Evolutionary conservation across 2,797 vertebrate species (phyloP), one percentile per base, ranked within the genome.

Genomic region (Oreochromis mossambicus): DNA sequence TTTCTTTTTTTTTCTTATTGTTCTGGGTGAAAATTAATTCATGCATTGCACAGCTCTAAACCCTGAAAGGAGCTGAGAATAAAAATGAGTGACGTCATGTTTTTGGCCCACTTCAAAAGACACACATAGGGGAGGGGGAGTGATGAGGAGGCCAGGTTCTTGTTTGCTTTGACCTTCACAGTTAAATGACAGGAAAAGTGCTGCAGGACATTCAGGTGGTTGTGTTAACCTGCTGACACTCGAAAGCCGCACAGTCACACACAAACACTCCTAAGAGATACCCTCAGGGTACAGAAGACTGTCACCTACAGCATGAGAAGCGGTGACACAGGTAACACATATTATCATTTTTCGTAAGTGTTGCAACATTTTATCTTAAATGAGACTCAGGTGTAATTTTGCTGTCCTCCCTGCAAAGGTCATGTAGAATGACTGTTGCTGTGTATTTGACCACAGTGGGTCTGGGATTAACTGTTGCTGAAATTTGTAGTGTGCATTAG

Each of bases 181-280:
- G 79, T 17, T 36, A 80, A 83, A 50, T 58, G 36, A 77, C 56
- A 81, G 56, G 11, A 63, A 32, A 81, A 17, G 32, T 68, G 82
- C 83, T 52, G 56, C 38, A 9, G 68, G 83, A 70, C 80, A 41
- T 63, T 84, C 26, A 41, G 87, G 88, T 79, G 84, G 90, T 81
- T 56, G n/a, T 46, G 83, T 85, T 80, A 83, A 88, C 90, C 81
- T 32, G 75, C 24, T 50, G 38, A 83, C 68, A 51, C 46, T 80
- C 15, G 46, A 41, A 76, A 36, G 55, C 24, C 51, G 26, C 34
- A 56, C 6, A 46, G 10, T 55, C 84, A 63, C 48, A n/a, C 17
- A 29, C 63, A 68, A 51, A 70, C 48, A 63, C 13, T 29, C 6
- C 11, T 17, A n/a, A 41, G 29, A n/a, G 55, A 51, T 51, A 55